phyloP scores from a whole-genome alignment of 2,113 vertebrate species.

The Proteles cristata region DNA sequence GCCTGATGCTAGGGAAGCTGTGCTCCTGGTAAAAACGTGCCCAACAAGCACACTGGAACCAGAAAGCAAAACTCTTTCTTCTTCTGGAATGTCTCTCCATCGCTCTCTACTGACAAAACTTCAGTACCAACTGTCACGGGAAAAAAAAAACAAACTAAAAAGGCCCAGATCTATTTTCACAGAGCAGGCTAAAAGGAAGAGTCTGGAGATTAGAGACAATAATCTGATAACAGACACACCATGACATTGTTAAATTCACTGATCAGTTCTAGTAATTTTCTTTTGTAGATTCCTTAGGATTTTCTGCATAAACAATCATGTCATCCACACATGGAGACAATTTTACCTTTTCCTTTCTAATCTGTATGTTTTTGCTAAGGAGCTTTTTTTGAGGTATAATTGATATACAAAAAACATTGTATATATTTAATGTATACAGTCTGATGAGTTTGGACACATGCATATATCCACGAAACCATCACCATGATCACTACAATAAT shows the following conservation, averaged over 20 bases:
- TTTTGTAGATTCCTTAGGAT: not conserved
- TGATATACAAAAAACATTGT: not conserved
- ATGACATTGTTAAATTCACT: not conserved
- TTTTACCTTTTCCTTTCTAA: not conserved
- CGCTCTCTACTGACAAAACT: not conserved
- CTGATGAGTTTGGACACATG: not conserved
- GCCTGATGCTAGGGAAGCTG: not conserved
- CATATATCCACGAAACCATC: not conserved
- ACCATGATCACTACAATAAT: not conserved
- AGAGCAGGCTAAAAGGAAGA: not conserved
- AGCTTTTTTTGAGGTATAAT: not conserved
- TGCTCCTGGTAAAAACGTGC: accelerated
- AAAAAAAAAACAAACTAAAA: not conserved
- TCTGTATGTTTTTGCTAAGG: not conserved
- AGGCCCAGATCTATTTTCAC: not conserved
- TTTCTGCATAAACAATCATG: not conserved
- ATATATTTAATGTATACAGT: not conserved
- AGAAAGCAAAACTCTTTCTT: not conserved
- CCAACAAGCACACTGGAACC: not conserved
- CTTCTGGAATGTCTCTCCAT: not conserved
- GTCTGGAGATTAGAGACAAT: not conserved
- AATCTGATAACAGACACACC: not conserved
- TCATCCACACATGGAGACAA: not conserved
- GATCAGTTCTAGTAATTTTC: not conserved
- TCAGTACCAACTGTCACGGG: not conserved